Evolutionary conservation across 64 coral and sea anemone species (phyloP).

Genomic region (Acropora yongei): DNA sequence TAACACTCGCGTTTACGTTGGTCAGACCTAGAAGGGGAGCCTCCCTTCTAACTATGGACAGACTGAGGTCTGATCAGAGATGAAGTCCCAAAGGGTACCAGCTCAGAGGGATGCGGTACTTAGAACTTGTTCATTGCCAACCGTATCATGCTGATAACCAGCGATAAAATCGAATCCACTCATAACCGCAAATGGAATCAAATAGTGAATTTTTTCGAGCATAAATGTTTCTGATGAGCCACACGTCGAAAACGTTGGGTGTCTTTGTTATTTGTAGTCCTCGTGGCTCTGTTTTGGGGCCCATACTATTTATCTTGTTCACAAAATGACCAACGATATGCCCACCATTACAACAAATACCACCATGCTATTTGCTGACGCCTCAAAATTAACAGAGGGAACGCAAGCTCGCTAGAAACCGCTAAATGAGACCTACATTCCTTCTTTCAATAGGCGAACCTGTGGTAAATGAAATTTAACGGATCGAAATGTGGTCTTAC

Average conservation of each 20-base stretch:
- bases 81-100: no score
- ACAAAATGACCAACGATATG: no score
- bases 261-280: no score
- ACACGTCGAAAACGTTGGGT: no score
- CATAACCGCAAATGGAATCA: constrained; percentile 60
- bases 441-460: not conserved
- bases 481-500: not conserved
- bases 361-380: not conserved
- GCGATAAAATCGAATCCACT: constrained; percentile 54
- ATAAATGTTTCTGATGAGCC: no score
- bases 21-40: no score
- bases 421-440: not conserved
- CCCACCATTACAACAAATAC: no score
- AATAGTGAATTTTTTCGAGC: no score
- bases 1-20: no score
- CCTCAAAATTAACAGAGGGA: no score
- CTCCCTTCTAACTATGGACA: not conserved
- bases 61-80: not conserved
- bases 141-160: not conserved
- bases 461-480: not conserved
- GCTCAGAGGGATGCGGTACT: not conserved
- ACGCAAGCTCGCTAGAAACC: not conserved
- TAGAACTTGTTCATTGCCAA: not conserved
- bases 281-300: no score
- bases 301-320: no score